Evolutionary conservation across 1,140 invertebrate species (phyloP).

Genomic region (Lepidostoma basale): DNA sequence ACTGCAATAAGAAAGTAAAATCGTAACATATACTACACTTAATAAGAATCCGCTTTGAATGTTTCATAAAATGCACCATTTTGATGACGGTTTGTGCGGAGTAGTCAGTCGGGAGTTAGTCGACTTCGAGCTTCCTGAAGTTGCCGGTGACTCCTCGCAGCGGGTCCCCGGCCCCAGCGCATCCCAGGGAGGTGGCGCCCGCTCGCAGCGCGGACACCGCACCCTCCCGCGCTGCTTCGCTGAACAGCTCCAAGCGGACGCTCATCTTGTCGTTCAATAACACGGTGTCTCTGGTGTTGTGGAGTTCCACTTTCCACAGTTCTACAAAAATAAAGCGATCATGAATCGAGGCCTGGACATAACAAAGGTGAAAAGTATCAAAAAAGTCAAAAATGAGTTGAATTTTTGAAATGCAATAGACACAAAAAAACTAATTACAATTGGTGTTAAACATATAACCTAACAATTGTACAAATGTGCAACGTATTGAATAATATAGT

Average conservation of each 20-base stretch:
- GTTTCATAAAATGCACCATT: too few relatives aligned
- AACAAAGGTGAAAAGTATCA: conserved; percentile 41
- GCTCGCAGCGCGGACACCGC: conserved; percentile 69
- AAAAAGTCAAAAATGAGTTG: too few relatives aligned
- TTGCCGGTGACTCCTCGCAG: conserved; percentile 74
- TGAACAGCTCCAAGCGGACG: conserved; percentile 68
- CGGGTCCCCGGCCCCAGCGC: conserved; percentile 63
- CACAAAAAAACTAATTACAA: too few relatives aligned
- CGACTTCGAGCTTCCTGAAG: conserved; percentile 79
- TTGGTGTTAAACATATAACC: too few relatives aligned
- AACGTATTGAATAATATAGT: too few relatives aligned
- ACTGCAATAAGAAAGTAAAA: too few relatives aligned
- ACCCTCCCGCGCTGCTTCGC: conserved; percentile 71
- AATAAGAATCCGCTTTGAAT: too few relatives aligned
- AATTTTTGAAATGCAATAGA: too few relatives aligned
- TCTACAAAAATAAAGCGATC: conserved; percentile 51
- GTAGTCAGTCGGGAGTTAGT: conserved; percentile 61
- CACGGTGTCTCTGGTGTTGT: conserved; percentile 61
- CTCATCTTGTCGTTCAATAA: conserved; percentile 68
- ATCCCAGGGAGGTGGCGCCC: conserved; percentile 55
- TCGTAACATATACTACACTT: too few relatives aligned
- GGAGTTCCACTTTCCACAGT: conserved; percentile 70
- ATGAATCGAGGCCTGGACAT: conserved; percentile 1
- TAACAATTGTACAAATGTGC: too few relatives aligned
- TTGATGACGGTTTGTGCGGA: too few relatives aligned